A percentile compares a stretch with the other conserved stretches of the same genome.
These are phyloP conservation scores for Onychomys arenicola DNA, from an alignment of 2,797 vertebrate genomes.

Conservation along the genomic window DNA sequence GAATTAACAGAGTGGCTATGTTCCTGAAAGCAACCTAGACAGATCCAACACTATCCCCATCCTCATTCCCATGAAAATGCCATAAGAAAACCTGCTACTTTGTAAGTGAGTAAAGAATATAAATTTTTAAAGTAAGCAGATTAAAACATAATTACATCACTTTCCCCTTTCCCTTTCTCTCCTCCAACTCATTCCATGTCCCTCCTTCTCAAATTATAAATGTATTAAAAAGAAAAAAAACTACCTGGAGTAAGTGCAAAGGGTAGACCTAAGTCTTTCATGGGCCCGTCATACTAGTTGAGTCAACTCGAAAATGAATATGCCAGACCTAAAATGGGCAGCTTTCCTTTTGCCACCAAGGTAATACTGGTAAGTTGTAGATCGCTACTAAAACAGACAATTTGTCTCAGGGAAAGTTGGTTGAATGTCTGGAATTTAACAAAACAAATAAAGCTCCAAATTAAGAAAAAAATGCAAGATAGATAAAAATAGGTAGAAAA, in stretches of 20 bases:
- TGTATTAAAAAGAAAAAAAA: neutral
- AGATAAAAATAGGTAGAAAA: neutral
- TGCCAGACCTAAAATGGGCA: neutral
- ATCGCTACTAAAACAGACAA: conserved; percentile 57
- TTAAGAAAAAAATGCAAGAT: neutral
- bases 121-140: neutral
- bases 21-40: neutral
- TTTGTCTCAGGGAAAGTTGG: conserved; percentile 50
- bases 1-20: neutral
- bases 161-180: neutral
- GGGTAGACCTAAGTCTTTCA: neutral
- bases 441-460: conserved; percentile 31
- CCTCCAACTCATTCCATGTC: neutral
- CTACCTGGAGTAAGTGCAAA: neutral
- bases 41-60: neutral
- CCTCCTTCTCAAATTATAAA: neutral
- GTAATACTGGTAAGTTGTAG: conserved; percentile 35
- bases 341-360: neutral
- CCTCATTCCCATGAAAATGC: neutral
- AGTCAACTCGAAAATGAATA: neutral
- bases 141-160: neutral
- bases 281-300: neutral
- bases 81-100: neutral
- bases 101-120: neutral
- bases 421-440: neutral